These are phyloP conservation scores for Andrena camellia DNA, from an alignment of 2,888 invertebrate genomes.

Conservation along the genomic window DNA sequence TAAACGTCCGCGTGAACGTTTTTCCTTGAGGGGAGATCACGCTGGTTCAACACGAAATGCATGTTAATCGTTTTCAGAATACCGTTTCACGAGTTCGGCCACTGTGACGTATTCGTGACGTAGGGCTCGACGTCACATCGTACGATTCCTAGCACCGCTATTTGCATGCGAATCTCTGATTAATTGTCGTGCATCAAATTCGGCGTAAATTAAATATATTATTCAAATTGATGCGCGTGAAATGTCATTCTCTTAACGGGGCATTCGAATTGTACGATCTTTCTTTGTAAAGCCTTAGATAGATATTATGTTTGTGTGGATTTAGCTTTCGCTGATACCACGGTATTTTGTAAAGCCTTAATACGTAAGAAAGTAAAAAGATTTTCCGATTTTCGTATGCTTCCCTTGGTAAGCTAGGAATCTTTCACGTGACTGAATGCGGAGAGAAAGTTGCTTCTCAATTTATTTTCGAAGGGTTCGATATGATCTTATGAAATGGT, in stretches of 20 bases:
- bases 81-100: conserved; percentile 9
- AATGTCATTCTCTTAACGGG: not conserved
- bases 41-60: not conserved
- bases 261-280: not conserved
- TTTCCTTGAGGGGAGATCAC: not conserved
- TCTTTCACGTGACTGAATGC: too few relatives aligned
- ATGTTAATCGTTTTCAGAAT: conserved; percentile 4
- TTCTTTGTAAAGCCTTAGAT: not conserved
- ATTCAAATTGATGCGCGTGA: not conserved
- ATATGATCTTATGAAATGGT: too few relatives aligned
- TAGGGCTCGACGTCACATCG: conserved; percentile 53
- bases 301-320: too few relatives aligned
- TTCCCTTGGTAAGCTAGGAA: too few relatives aligned
- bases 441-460: too few relatives aligned
- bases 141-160: conserved; percentile 40
- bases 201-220: not conserved
- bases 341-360: not conserved
- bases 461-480: too few relatives aligned
- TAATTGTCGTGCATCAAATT: not conserved
- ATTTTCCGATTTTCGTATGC: not conserved
- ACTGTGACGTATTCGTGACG: conserved; percentile 42
- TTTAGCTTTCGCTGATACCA: too few relatives aligned
- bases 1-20: not conserved
- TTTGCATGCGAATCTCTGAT: conserved; percentile 1
- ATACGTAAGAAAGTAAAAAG: not conserved